Base-by-base conservation (phyloP, 2,888 invertebrate species). In the Ctena decussata region DNA sequence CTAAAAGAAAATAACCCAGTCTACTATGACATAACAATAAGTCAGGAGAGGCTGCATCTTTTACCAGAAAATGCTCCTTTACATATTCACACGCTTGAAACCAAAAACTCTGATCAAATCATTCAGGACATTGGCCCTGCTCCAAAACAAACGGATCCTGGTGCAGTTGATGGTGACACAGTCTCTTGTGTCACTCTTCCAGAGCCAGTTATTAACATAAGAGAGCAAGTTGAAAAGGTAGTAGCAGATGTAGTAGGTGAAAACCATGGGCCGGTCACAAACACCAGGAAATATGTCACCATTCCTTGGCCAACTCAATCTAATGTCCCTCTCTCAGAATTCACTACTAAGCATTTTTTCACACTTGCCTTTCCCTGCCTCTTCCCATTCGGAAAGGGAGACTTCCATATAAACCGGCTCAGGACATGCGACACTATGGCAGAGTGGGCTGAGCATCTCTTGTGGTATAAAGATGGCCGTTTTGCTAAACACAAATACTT, bases 1-100 rank as follows among this genome's bases (percentile, higher is more conserved):
- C 71, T 89, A 27, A 73, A 85, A 73, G n/a, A 49, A 70, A 79
- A 89, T 60, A 84, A 89, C 70, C 78, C 84, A 30, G 82, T 78
- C 24, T 89, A 86, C 46, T 27, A 15, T 21, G 89, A 84, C 24
- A 86, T 88, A 15, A 75, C 24, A 21, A 84, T 88, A 39, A 32
- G 69, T 35, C 0, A 74, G 0, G 84, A 88, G 18, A 74, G 86
- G 69, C 37, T 88, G 18, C 0, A 57, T 5, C 8, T 11, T 32
- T 70, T 88, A 37, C 86, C 84, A 41, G 35, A 37, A 27, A 53
- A 87, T 80, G 84, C n/a, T n/a, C n/a, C n/a, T n/a, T n/a, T n/a
- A n/a, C n/a, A n/a, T n/a, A n/a, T n/a, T n/a, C n/a, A n/a, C n/a
- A n/a, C n/a, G n/a, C n/a, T n/a, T n/a, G n/a, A n/a, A n/a, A n/a